Conservation (phyloP, 2,888 invertebrate species). For the Petrolisthes manimaculis region DNA sequence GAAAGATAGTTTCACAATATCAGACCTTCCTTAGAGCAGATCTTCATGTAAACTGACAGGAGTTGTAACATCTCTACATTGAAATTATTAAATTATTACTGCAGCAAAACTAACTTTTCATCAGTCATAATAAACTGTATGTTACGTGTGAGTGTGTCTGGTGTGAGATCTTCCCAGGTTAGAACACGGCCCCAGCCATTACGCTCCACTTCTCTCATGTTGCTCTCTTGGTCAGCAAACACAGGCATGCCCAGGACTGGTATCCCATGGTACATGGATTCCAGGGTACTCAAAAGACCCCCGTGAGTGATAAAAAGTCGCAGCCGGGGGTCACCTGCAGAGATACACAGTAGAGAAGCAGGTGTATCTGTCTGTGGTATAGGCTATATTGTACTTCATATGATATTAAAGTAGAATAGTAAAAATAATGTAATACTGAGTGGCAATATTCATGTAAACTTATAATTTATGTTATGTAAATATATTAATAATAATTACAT, state of each 20-base stretch:
- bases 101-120: slow-evolving; percentile 20
- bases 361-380: too few species aligned
- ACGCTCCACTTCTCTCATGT: slow-evolving; percentile 72
- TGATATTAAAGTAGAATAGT: too few species aligned
- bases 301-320: slow-evolving; percentile 80
- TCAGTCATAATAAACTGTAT: slow-evolving; percentile 32
- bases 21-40: too few species aligned
- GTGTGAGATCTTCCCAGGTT: slow-evolving; percentile 48
- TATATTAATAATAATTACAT: too few species aligned
- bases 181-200: slow-evolving; percentile 56
- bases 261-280: slow-evolving; percentile 78
- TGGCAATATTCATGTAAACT: too few species aligned
- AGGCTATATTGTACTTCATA: too few species aligned
- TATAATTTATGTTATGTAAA: too few species aligned
- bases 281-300: slow-evolving; percentile 80
- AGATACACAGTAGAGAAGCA: too few species aligned
- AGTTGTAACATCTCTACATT: neutral
- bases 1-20: too few species aligned
- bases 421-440: too few species aligned
- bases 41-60: too few species aligned
- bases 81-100: neutral
- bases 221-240: slow-evolving; percentile 69
- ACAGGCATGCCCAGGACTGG: slow-evolving; percentile 77
- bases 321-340: slow-evolving; percentile 43
- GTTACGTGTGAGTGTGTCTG: slow-evolving; percentile 18